phyloP scores from a whole-genome alignment of 2,888 invertebrate genomes.

The Ophioninae sp. region DNA sequence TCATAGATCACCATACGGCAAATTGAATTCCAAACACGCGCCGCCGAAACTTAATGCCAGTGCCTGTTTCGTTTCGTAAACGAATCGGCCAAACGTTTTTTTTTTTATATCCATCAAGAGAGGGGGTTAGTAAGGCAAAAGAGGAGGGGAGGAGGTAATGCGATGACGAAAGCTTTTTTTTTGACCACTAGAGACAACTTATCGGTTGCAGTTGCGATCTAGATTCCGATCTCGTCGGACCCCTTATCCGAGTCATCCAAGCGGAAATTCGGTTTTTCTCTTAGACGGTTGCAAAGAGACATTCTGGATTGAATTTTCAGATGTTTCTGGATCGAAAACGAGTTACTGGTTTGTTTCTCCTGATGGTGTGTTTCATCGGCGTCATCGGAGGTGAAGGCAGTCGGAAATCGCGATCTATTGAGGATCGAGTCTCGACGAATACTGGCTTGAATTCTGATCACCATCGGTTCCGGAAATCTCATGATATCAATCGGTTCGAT shows the following conservation, averaged over 20 bases:
- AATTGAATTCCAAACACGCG: constrained; percentile 39
- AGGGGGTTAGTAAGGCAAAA: background rate
- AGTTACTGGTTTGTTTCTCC: constrained; percentile 31
- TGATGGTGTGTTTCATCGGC: background rate
- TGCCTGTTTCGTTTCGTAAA: constrained; percentile 41
- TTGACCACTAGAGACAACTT: constrained; percentile 28
- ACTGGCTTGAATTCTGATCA: constrained; percentile 25
- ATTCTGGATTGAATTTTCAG: constrained; percentile 39
- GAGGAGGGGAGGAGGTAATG: background rate
- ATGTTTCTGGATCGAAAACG: constrained; percentile 32
- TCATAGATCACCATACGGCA: background rate
- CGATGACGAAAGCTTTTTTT: constrained; percentile 32
- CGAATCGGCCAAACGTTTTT: constrained; percentile 50
- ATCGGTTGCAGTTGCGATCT: constrained; percentile 53
- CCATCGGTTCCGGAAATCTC: background rate
- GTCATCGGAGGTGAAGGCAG: constrained; percentile 7
- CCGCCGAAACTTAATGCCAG: background rate
- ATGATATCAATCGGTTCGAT: constrained; percentile 63
- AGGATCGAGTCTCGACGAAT: constrained; percentile 3
- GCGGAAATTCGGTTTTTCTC: background rate
- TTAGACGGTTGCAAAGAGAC: background rate
- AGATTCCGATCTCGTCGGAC: constrained; percentile 46
- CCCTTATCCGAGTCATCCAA: background rate
- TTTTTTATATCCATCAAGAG: background rate
- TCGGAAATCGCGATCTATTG: constrained; percentile 47